Conservation (phyloP, 2,888 invertebrate species). For the Cataglyphis rosenhaueri region DNA sequence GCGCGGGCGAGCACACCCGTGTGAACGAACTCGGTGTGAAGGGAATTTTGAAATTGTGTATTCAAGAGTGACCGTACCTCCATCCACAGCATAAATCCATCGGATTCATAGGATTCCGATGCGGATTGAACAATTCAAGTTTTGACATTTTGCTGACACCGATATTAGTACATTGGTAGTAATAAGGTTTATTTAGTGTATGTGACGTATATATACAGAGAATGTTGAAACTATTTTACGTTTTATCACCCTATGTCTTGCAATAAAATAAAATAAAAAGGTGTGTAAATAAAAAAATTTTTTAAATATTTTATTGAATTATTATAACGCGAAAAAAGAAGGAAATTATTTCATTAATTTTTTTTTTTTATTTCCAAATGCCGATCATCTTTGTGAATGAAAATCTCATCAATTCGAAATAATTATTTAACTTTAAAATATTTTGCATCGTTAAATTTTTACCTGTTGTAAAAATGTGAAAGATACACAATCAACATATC, state of each 20-base stretch:
- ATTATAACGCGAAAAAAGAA: not conserved
- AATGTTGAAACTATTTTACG: not conserved
- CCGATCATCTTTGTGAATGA: not conserved
- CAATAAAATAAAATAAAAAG: not conserved
- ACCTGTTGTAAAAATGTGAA: not conserved
- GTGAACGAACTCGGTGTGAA: slow-evolving; percentile 55
- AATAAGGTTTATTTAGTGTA: slow-evolving; percentile 27
- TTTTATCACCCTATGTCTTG: not conserved
- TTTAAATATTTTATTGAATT: not conserved
- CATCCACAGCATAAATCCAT: slow-evolving; percentile 47
- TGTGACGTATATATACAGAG: not conserved
- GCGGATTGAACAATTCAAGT: slow-evolving; percentile 40
- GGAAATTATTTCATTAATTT: not conserved
- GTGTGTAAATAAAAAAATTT: not conserved
- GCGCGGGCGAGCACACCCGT: slow-evolving; percentile 41
- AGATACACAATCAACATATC: too few species aligned
- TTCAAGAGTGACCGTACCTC: slow-evolving; percentile 49
- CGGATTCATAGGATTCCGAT: slow-evolving; percentile 40
- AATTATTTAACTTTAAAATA: slow-evolving; percentile 16
- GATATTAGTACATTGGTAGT: slow-evolving; percentile 3
- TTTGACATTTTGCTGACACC: slow-evolving; percentile 21
- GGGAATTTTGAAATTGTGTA: slow-evolving; percentile 53
- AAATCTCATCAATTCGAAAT: not conserved
- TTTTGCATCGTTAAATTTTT: not conserved
- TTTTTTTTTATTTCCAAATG: not conserved